Evolutionary conservation across 2,113 vertebrate genomes (phyloP).

Genomic region (Loxodonta africana): DNA sequence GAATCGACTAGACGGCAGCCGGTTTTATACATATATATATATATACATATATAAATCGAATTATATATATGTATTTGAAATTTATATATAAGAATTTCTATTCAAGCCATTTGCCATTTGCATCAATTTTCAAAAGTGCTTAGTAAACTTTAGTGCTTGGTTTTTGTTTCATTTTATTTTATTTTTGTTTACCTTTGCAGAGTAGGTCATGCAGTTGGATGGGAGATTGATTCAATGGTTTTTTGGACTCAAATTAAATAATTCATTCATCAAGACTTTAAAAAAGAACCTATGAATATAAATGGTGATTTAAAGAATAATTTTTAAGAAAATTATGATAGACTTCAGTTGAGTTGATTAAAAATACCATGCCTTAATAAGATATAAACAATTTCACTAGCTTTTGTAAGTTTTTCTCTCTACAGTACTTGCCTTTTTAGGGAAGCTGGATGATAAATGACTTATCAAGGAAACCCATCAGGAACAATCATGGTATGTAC

Average conservation of each 20-base stretch:
- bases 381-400: constrained; percentile 48
- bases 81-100: background rate
- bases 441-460: constrained; percentile 57
- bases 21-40: no score
- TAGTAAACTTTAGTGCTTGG: constrained; percentile 48
- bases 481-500: constrained; percentile 43
- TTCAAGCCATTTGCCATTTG: constrained; percentile 6
- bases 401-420: constrained; percentile 45
- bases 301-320: constrained; percentile 63
- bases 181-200: constrained; percentile 33
- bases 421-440: constrained; percentile 44
- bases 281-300: constrained; percentile 41
- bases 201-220: constrained; percentile 36
- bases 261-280: constrained; percentile 36
- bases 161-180: constrained; percentile 28
- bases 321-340: constrained; percentile 64
- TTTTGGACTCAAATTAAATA: constrained; percentile 16
- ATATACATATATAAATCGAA: background rate
- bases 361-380: constrained; percentile 51
- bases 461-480: constrained; percentile 34
- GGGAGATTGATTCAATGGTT: background rate
- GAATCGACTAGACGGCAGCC: no score
- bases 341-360: constrained; percentile 68
- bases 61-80: background rate
- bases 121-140: constrained; percentile 52